These are phyloP conservation scores for Misgurnus anguillicaudatus DNA, from an alignment of 2,113 vertebrate genomes.

Conservation along the genomic window DNA sequence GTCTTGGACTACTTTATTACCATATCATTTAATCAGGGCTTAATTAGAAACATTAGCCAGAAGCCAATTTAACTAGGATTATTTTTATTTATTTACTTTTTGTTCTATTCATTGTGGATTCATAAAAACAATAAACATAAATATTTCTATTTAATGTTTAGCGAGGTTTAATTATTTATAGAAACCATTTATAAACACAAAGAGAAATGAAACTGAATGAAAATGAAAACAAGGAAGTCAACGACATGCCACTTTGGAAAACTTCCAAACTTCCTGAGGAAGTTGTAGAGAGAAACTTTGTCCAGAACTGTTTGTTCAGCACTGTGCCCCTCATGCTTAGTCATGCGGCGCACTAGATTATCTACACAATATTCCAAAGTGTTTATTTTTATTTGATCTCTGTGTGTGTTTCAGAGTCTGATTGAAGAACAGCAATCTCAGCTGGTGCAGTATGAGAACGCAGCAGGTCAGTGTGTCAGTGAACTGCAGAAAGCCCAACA, in stretches of 20 bases:
- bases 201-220: not conserved
- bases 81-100: no score
- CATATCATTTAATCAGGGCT: no score
- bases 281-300: constrained; percentile 48
- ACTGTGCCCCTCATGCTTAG: not conserved
- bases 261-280: constrained; percentile 60
- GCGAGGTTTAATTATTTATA: not conserved
- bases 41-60: no score
- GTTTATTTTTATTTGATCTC: constrained; percentile 21
- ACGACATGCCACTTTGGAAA: constrained; percentile 45
- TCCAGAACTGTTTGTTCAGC: not conserved
- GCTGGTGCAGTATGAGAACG: constrained; percentile 60
- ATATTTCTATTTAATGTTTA: not conserved
- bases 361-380: not conserved
- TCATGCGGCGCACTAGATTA: not conserved
- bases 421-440: constrained; percentile 71
- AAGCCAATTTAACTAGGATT: no score
- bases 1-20: no score
- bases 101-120: no score
- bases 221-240: constrained; percentile 60
- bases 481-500: constrained; percentile 73
- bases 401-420: constrained; percentile 60
- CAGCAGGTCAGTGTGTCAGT: constrained; percentile 64
- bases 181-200: not conserved
- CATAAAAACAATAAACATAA: no score